A percentile compares a stretch with the other conserved stretches of the same genome.
phyloP scores from a whole-genome alignment of 2,113 vertebrate genomes.

The Siniperca knerii region DNA sequence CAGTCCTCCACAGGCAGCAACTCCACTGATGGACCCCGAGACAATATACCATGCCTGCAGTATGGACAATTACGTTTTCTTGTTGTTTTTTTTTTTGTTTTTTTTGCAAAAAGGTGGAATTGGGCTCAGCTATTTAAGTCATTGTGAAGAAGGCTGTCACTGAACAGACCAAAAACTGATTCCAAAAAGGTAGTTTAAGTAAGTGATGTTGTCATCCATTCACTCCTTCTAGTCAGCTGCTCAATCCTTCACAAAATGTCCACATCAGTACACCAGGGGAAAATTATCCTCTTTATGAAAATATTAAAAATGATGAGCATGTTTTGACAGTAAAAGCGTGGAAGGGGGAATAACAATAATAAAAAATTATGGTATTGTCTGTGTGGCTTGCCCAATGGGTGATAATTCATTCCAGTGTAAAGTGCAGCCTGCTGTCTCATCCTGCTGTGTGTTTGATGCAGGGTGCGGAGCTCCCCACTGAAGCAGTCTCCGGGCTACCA shows the following conservation, averaged over 20 bases:
- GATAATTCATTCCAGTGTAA: slow-evolving; percentile 44
- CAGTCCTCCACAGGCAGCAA: slow-evolving; percentile 91
- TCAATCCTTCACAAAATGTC: slow-evolving; percentile 6
- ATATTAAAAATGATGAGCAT: slow-evolving; percentile 25
- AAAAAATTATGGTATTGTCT: slow-evolving; percentile 15
- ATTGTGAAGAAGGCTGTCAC: slow-evolving; percentile 3
- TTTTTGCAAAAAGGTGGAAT: neutral
- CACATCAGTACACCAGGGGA: neutral
- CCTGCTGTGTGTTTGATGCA: slow-evolving; percentile 77
- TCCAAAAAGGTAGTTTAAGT: neutral
- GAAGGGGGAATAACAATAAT: slow-evolving; percentile 14
- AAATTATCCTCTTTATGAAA: slow-evolving; percentile 15
- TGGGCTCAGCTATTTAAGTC: neutral
- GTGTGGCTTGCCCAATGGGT: slow-evolving; percentile 14
- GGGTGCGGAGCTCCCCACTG: slow-evolving; percentile 93
- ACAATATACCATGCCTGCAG: slow-evolving; percentile 96
- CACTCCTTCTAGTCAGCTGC: neutral
- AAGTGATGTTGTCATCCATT: slow-evolving; percentile 9
- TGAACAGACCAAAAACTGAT: neutral
- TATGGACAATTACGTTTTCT: slow-evolving; percentile 71
- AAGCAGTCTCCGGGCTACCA: slow-evolving; percentile 98
- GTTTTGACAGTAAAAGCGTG: slow-evolving; percentile 23
- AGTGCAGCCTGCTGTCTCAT: slow-evolving; percentile 33
- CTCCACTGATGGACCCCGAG: slow-evolving; percentile 91
- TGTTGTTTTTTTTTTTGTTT: neutral